Evolutionary conservation across 2,888 invertebrate species (phyloP).

Genomic region (Scaptomyza flava): DNA sequence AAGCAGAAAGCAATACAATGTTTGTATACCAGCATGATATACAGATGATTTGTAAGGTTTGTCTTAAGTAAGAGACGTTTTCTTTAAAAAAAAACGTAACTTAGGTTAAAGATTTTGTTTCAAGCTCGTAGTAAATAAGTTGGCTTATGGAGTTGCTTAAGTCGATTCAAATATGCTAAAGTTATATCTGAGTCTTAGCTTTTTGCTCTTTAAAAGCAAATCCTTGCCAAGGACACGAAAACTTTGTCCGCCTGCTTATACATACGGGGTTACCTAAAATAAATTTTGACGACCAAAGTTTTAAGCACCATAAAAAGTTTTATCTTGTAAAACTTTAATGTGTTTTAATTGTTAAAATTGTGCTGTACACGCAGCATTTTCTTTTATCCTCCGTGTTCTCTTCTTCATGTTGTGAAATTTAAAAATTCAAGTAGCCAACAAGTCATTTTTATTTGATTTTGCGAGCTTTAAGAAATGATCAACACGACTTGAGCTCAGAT

Average conservation of each 20-base stretch:
- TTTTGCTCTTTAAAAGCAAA: constrained; percentile 17
- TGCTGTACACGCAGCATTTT: constrained; percentile 4
- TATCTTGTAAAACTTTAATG: constrained; percentile 66
- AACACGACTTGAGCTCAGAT: constrained; percentile 3
- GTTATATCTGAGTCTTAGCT: constrained; percentile 15
- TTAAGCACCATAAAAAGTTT: constrained; percentile 50
- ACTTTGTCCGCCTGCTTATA: constrained; percentile 11
- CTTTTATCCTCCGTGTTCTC: neutral
- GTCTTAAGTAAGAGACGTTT: neutral
- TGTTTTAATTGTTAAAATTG: constrained; percentile 65
- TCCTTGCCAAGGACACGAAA: constrained; percentile 20
- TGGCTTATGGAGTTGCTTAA: constrained; percentile 8
- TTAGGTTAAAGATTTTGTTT: neutral
- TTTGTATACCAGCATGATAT: constrained; percentile 21
- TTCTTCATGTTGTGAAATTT: neutral
- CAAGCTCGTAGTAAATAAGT: constrained; percentile 14
- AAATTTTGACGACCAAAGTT: constrained; percentile 16
- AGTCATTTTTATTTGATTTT: constrained; percentile 33
- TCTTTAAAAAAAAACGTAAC: neutral
- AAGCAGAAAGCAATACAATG: neutral
- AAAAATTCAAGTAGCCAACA: constrained; percentile 35
- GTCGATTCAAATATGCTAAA: constrained; percentile 7
- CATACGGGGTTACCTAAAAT: constrained; percentile 5
- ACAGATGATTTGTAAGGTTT: neutral
- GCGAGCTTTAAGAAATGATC: constrained; percentile 28